Evolutionary conservation across 2,113 vertebrate genomes (phyloP).

Genomic region (Macaca mulatta): DNA sequence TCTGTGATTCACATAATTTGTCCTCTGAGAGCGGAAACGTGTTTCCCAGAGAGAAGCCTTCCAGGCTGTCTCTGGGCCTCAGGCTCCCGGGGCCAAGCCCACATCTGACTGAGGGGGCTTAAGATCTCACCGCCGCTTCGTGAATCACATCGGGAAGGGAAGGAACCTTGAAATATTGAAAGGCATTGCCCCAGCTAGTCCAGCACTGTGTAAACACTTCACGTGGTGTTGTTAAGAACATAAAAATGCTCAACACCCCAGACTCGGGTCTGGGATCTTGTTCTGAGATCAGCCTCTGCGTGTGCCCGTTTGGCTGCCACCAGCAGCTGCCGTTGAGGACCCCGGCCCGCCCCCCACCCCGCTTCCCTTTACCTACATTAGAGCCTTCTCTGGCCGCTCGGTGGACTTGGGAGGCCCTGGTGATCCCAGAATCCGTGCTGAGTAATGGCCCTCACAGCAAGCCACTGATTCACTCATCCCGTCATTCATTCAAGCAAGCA

Average conservation of each 20-base stretch:
- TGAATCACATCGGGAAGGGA: not conserved
- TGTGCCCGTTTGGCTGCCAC: not conserved
- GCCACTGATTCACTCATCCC: too few species aligned
- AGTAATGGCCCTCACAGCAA: not conserved
- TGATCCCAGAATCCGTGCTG: not conserved
- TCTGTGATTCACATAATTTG: conserved; percentile 46
- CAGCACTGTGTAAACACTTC: not conserved
- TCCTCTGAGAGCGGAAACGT: conserved; percentile 26
- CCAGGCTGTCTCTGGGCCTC: conserved; percentile 55
- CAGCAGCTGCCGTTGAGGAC: not conserved
- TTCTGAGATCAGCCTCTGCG: not conserved
- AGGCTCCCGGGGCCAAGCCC: not conserved
- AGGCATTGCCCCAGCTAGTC: fast-evolving
- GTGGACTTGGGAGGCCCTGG: not conserved
- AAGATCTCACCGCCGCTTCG: not conserved
- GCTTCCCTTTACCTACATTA: fast-evolving
- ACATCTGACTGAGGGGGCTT: conserved; percentile 37
- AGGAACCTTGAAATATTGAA: not conserved
- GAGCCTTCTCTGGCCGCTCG: not conserved
- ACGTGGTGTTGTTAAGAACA: not conserved
- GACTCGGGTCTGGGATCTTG: not conserved
- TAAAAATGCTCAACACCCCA: not conserved
- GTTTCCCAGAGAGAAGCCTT: conserved; percentile 46
- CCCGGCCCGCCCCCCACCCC: not conserved
- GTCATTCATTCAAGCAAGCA: too few species aligned